phyloP scores from a whole-genome alignment of 2,113 vertebrate genomes.

The Globicephala melas region DNA sequence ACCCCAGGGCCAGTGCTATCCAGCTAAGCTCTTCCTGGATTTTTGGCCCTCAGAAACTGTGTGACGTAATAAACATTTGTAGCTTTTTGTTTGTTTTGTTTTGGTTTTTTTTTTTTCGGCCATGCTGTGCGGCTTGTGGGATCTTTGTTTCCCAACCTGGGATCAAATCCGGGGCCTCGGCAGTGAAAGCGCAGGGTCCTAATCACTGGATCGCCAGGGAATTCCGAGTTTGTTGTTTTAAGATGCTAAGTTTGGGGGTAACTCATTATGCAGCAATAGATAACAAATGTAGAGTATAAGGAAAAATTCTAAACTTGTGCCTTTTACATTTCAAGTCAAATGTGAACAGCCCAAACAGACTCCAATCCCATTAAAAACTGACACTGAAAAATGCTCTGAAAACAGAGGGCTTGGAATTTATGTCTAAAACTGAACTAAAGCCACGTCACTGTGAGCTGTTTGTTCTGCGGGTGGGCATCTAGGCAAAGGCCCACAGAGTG shows the following conservation, averaged over 20 bases:
- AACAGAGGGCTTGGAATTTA: neutral
- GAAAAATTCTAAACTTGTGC: neutral
- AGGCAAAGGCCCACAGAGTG: neutral
- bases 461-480: neutral
- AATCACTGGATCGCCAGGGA: neutral
- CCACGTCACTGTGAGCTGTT: neutral
- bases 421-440: neutral
- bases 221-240: neutral
- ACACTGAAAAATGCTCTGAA: neutral
- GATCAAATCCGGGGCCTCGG: neutral
- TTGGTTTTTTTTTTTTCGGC: neutral
- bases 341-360: neutral
- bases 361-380: neutral
- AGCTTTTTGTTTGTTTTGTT: neutral
- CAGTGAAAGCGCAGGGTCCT: neutral
- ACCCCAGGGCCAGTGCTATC: neutral
- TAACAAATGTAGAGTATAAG: neutral
- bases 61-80: neutral
- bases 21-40: neutral
- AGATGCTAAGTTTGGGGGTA: neutral
- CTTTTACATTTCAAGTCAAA: neutral
- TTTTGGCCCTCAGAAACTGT: neutral
- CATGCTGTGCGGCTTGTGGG: accelerated
- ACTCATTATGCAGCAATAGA: neutral
- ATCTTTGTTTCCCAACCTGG: neutral